A percentile compares a stretch with the other conserved stretches of the same genome.
Evolutionary conservation across 2,113 vertebrate genomes (phyloP).

Genomic region (Panthera tigris): DNA sequence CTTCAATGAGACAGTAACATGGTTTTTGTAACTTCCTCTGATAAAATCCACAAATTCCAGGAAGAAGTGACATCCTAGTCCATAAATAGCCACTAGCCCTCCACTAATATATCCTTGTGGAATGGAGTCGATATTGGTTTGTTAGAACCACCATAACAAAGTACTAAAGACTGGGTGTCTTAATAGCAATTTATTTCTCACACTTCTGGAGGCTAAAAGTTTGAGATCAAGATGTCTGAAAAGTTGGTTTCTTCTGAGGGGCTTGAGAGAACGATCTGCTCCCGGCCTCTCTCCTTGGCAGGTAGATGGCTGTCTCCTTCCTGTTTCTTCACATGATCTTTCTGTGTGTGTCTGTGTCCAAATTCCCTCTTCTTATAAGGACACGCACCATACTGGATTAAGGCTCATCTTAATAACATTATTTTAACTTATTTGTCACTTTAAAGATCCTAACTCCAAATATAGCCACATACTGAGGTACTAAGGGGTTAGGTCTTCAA

Average conservation of each 20-base stretch:
- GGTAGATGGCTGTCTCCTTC: neutral
- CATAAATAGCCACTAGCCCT: fast-evolving
- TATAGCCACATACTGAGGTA: neutral
- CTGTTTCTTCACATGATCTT: fast-evolving
- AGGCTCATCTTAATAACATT: neutral
- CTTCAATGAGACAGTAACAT: neutral
- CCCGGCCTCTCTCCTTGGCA: neutral
- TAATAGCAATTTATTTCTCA: neutral
- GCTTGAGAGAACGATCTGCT: neutral
- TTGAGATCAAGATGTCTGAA: neutral
- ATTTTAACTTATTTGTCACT: neutral
- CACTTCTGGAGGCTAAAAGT: neutral
- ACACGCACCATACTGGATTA: neutral
- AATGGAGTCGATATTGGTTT: neutral
- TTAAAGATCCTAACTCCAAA: neutral
- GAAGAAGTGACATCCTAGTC: neutral
- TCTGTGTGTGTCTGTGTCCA: neutral
- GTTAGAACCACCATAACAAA: neutral
- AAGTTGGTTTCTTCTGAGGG: neutral
- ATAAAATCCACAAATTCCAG: neutral
- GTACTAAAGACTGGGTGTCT: neutral
- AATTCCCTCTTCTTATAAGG: neutral
- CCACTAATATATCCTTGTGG: neutral
- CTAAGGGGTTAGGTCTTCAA: neutral
- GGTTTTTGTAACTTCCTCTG: neutral